Percentiles rank a stretch among this genome's conserved stretches.
Evolutionary conservation across 2,888 invertebrate genomes (phyloP).

Genomic region (Parnassius orleans): DNA sequence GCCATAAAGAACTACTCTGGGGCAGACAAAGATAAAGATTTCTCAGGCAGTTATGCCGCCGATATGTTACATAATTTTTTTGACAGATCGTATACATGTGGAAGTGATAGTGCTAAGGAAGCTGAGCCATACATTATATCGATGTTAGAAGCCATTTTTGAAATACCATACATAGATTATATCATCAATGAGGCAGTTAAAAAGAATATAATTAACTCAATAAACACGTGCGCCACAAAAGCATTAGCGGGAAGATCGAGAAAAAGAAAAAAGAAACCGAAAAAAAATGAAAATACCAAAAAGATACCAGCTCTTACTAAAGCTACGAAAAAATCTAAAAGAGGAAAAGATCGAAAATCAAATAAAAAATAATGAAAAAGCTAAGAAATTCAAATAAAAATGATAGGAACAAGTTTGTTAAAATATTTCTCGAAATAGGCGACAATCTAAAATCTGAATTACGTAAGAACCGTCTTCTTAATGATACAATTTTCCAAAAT

Average conservation of each 20-base stretch:
- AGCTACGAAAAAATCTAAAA: slow-evolving; percentile 1
- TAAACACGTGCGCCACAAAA: slow-evolving; percentile 9
- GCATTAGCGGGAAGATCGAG: not conserved
- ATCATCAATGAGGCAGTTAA: slow-evolving; percentile 5
- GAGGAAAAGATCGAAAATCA: slow-evolving; percentile 6
- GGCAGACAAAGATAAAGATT: not conserved
- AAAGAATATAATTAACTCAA: slow-evolving; percentile 3
- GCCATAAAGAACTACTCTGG: not conserved
- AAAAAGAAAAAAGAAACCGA: slow-evolving; percentile 4
- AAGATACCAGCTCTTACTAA: not conserved
- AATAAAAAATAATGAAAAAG: slow-evolving; percentile 3
- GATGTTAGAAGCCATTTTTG: slow-evolving; percentile 7
- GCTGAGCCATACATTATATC: slow-evolving; percentile 1
- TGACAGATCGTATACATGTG: slow-evolving; percentile 1
- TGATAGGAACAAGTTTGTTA: slow-evolving; percentile 1
- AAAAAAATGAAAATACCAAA: slow-evolving; percentile 3
- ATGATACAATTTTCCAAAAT: not conserved
- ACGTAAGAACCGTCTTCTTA: not conserved
- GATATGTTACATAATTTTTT: not conserved
- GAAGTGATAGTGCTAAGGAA: slow-evolving; percentile 5
- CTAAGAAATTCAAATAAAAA: slow-evolving; percentile 2
- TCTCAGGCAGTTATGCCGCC: not conserved
- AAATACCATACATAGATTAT: slow-evolving; percentile 9
- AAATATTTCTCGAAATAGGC: slow-evolving; percentile 16
- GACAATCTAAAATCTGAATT: slow-evolving; percentile 16